Evolutionary conservation across 2,797 vertebrate species (phyloP).

Genomic region (Allobates femoralis): DNA sequence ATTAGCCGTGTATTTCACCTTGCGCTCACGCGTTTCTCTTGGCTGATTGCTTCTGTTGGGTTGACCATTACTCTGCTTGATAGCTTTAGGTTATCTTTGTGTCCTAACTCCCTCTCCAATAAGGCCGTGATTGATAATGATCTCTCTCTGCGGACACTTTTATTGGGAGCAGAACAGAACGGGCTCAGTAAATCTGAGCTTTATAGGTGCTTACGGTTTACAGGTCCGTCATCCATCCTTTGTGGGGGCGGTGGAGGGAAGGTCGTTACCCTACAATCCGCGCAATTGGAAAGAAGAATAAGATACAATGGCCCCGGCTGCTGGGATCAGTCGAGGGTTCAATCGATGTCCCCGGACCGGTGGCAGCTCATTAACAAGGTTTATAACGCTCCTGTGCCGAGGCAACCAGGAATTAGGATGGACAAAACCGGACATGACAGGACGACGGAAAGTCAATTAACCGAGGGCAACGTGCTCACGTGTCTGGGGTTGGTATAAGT

Average conservation of each 20-base stretch:
- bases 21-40: constrained; percentile 73
- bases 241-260: constrained; percentile 70
- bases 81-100: constrained; percentile 81
- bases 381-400: neutral
- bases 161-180: constrained; percentile 75
- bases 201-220: constrained; percentile 76
- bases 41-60: constrained; percentile 81
- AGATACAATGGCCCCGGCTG: neutral
- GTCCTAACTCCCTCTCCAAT: constrained; percentile 79
- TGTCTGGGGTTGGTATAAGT: neutral
- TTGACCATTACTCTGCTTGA: constrained; percentile 79
- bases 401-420: neutral
- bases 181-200: constrained; percentile 79
- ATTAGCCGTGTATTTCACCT: constrained; percentile 71
- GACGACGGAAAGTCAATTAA: constrained; percentile 2
- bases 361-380: constrained; percentile 21
- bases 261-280: constrained; percentile 69
- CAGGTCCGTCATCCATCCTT: constrained; percentile 74
- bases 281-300: constrained; percentile 51
- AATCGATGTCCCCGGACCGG: neutral
- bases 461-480: neutral
- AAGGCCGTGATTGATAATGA: constrained; percentile 83
- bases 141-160: constrained; percentile 78
- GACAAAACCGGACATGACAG: neutral
- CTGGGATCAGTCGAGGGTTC: neutral